phyloP scores from a whole-genome alignment of 1,140 invertebrate species.

The Akabosia matsudoensis region DNA sequence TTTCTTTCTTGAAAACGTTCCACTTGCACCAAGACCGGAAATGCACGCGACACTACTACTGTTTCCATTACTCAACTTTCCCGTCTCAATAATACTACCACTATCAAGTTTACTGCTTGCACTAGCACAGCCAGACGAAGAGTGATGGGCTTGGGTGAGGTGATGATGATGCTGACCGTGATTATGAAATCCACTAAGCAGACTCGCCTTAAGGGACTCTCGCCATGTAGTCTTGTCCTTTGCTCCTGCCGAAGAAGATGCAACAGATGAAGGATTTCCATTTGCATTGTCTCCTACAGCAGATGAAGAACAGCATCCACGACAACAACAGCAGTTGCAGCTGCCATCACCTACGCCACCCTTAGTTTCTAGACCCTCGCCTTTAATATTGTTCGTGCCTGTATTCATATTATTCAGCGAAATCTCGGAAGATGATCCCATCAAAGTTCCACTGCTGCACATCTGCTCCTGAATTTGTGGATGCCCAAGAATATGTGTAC shows the following conservation, averaged over 20 bases:
- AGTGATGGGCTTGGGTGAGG: not conserved
- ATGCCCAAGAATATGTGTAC: not conserved
- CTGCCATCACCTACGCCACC: not conserved
- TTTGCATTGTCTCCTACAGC: not conserved
- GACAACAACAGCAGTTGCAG: not conserved
- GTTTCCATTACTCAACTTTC: not conserved
- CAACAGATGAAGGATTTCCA: slow-evolving; percentile 6
- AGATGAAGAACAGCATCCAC: not conserved
- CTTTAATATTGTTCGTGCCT: not conserved
- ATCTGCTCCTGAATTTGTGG: not conserved
- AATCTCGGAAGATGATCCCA: not conserved
- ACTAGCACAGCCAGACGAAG: not conserved
- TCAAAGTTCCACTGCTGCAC: not conserved
- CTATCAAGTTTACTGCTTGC: not conserved
- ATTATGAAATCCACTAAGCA: slow-evolving; percentile 9
- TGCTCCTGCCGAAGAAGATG: not conserved
- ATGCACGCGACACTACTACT: not conserved
- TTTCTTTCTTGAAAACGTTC: slow-evolving; percentile 34
- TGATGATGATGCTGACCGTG: not conserved
- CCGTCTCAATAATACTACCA: not conserved
- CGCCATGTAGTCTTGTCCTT: not conserved
- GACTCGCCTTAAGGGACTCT: slow-evolving; percentile 8
- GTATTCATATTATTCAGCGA: slow-evolving; percentile 7
- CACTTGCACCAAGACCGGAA: not conserved
- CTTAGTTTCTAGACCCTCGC: not conserved